phyloP scores from a whole-genome alignment of 2,888 invertebrate species.

The Erynnis tages region DNA sequence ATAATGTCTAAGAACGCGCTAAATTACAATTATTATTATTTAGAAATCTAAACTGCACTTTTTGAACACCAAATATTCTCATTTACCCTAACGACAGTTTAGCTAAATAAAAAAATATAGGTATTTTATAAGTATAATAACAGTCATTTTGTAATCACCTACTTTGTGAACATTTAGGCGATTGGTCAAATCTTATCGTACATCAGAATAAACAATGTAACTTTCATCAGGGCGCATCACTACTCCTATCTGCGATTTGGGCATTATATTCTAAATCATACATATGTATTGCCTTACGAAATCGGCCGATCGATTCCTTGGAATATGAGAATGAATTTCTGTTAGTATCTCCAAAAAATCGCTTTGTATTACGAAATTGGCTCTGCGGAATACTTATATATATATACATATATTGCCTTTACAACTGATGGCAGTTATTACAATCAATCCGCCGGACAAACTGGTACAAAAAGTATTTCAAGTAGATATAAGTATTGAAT shows the following conservation, averaged over 20 bases:
- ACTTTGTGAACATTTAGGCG: slow-evolving; percentile 63
- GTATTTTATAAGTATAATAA: slow-evolving; percentile 56
- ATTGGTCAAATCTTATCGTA: slow-evolving; percentile 52
- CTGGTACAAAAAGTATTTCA: no score
- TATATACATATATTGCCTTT: no score
- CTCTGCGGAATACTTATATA: no score
- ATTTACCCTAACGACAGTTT: slow-evolving; percentile 71
- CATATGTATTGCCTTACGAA: no score
- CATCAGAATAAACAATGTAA: neutral
- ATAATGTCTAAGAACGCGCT: slow-evolving; percentile 54
- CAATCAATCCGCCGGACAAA: no score
- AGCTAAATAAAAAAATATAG: slow-evolving; percentile 80
- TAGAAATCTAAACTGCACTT: slow-evolving; percentile 63
- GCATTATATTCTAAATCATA: no score
- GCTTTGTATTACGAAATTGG: no score
- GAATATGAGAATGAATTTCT: no score
- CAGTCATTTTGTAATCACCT: slow-evolving; percentile 54
- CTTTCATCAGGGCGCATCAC: neutral
- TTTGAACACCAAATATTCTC: slow-evolving; percentile 72
- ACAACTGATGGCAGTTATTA: no score
- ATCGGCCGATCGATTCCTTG: no score
- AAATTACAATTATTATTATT: slow-evolving; percentile 53
- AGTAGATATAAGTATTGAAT: no score
- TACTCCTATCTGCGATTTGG: neutral
- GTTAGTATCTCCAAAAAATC: no score